Evolutionary conservation across 2,113 vertebrate species (phyloP), one percentile per base, ranked within the genome.

Genomic region (Nibea albiflora): DNA sequence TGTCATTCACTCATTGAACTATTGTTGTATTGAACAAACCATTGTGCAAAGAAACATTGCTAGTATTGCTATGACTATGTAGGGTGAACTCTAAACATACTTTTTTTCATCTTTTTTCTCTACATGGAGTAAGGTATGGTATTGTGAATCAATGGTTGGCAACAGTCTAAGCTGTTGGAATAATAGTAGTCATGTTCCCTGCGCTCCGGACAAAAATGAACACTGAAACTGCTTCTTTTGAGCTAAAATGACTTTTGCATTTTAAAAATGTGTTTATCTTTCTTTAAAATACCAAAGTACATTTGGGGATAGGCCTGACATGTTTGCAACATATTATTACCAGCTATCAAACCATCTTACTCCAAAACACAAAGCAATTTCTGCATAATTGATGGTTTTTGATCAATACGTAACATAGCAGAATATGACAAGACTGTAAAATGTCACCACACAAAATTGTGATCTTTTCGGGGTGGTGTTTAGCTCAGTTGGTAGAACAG

Each of bases 141-240:
- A 57, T 22, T 39, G 42, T 73, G n/a, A 42, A 67, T 76, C 75
- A 73, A 73, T 80, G 67, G n/a, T 3, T 78, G 82, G 78, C 57
- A 20, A 61, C 62, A 69, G 83, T 77, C 76, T 52, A 77, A 67
- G 16, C 9, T 65, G 62, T 17, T 76, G 26, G 46, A 64, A 44
- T 77, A 47, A 53, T 26, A 61, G 53, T 56, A 19, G 46, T 83
- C 52, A 39, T 39, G 35, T 39, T 39, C 35, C 6, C 35, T 2
- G 35, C 8, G 35, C 35, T 39, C 35, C 35, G 35, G 35, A 39
- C 47, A 54, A 76, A 80, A 86, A 74, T 50, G 65, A 78, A 8
- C 15, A 28, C 56, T 58, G 12, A 24, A 56, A 24, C 19, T 10
- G 20, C 20, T 1, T 53, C 22, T 39, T 61, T 39, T 11, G 20